Conservation (phyloP, 2,888 invertebrate species). For the Agonopterix arenella region DNA sequence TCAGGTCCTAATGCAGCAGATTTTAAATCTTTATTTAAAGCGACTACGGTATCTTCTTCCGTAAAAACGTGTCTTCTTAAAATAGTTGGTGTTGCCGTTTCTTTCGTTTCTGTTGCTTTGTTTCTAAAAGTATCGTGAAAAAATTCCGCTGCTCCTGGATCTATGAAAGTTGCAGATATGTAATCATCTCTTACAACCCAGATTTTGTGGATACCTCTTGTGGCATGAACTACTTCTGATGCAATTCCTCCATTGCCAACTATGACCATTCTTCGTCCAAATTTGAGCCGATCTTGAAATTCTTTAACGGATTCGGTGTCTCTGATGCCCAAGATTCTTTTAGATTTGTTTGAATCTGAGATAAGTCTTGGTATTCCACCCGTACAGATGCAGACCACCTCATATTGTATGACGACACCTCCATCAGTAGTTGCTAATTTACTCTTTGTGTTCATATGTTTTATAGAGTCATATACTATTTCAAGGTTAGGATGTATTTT, state of each 20-base stretch:
- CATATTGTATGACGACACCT: constrained; percentile 79
- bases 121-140: constrained; percentile 78
- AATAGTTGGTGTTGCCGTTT: constrained; percentile 33
- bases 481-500: constrained; percentile 79
- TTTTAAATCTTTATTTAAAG: constrained; percentile 61
- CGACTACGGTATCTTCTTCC: constrained; percentile 65
- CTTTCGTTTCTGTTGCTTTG: constrained; percentile 15
- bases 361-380: constrained; percentile 93
- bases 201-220: constrained; percentile 88
- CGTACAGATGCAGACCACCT: constrained; percentile 92
- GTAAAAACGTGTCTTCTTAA: constrained; percentile 82
- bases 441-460: constrained; percentile 71
- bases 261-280: constrained; percentile 85
- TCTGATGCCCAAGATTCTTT: constrained; percentile 89
- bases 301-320: constrained; percentile 95
- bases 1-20: constrained; percentile 98
- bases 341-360: constrained; percentile 70
- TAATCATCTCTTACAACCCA: constrained; percentile 97
- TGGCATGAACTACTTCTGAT: constrained; percentile 95
- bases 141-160: constrained; percentile 97
- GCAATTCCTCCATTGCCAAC: constrained; percentile 99
- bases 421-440: constrained; percentile 74
- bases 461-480: constrained; percentile 82
- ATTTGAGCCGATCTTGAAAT: constrained; percentile 82
- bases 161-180: constrained; percentile 95